Evolutionary conservation across 2,888 invertebrate species (phyloP).

Genomic region (Aricia artaxerxes): DNA sequence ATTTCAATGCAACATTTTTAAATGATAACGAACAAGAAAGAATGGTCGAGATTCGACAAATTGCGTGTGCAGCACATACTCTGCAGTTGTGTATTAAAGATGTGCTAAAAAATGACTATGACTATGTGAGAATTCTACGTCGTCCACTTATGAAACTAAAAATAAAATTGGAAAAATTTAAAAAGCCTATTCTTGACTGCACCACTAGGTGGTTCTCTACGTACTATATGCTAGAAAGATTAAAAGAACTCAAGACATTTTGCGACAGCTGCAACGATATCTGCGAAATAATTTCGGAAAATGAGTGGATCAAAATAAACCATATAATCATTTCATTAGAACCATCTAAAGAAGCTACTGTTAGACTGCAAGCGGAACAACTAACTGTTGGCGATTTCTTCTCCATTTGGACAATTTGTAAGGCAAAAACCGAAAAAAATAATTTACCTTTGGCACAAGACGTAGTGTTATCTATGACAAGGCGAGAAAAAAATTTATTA

Average conservation of each 20-base stretch:
- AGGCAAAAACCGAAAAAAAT: conserved; percentile 19
- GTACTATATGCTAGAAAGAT: conserved; percentile 17
- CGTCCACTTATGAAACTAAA: conserved; percentile 24
- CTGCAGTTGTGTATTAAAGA: conserved; percentile 20
- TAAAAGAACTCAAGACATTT: conserved; percentile 17
- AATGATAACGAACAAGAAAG: conserved; percentile 11
- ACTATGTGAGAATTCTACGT: conserved; percentile 2
- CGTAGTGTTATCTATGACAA: conserved; percentile 4
- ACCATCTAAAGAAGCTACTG: conserved; percentile 20
- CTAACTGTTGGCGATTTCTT: conserved; percentile 24
- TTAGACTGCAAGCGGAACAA: conserved; percentile 19
- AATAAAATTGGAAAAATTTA: conserved; percentile 17
- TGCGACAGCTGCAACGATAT: conserved; percentile 1
- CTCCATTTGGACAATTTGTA: conserved; percentile 20
- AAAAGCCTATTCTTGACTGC: conserved; percentile 18
- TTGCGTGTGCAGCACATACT: conserved; percentile 16
- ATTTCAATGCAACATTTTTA: conserved; percentile 17
- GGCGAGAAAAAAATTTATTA: conserved; percentile 1
- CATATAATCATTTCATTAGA: neutral
- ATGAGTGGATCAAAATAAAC: neutral
- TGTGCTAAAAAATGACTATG: conserved; percentile 21
- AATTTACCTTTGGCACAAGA: conserved; percentile 23
- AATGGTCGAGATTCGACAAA: conserved; percentile 10
- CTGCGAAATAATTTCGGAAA: conserved; percentile 5
- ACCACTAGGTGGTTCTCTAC: conserved; percentile 14